A percentile compares a stretch with the other conserved stretches of the same genome.
Conservation (phyloP, 2,113 vertebrate species). For the Engystomops pustulosus region DNA sequence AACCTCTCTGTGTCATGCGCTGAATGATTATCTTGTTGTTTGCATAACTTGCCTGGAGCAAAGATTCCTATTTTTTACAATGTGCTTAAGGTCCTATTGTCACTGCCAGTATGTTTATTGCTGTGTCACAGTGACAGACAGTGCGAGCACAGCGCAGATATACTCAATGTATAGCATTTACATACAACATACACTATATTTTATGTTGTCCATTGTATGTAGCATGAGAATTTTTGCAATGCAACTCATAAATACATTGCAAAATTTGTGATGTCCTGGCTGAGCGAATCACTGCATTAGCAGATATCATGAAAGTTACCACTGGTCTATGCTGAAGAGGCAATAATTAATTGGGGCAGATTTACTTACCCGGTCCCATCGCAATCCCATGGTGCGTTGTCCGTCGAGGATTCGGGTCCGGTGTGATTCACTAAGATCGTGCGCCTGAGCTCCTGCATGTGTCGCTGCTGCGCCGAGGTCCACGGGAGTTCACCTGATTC, state of each 20-base stretch:
- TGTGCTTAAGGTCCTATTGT: background rate
- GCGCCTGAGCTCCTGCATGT: too few relatives aligned
- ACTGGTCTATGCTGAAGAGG: background rate
- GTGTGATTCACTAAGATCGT: too few relatives aligned
- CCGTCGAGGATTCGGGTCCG: too few relatives aligned
- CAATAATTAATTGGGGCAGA: too few relatives aligned
- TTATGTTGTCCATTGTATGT: conserved; percentile 6
- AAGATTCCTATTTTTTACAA: background rate
- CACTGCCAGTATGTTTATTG: background rate
- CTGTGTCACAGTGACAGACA: too few relatives aligned
- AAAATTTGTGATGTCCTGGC: background rate
- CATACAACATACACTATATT: too few relatives aligned
- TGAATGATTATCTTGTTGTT: background rate
- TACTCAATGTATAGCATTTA: background rate
- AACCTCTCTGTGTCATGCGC: background rate
- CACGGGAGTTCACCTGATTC: too few relatives aligned
- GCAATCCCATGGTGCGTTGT: too few relatives aligned
- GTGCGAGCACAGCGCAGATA: too few relatives aligned
- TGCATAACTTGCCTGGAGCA: background rate
- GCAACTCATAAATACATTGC: too few relatives aligned
- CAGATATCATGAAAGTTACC: background rate
- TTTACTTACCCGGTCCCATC: too few relatives aligned
- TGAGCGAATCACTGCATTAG: background rate
- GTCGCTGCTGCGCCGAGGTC: too few relatives aligned
- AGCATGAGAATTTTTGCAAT: background rate